A percentile compares a stretch with the other conserved stretches of the same genome.
These are phyloP conservation scores for Ageneiosus marmoratus DNA, from an alignment of 2,113 vertebrate species.

Conservation along the genomic window DNA sequence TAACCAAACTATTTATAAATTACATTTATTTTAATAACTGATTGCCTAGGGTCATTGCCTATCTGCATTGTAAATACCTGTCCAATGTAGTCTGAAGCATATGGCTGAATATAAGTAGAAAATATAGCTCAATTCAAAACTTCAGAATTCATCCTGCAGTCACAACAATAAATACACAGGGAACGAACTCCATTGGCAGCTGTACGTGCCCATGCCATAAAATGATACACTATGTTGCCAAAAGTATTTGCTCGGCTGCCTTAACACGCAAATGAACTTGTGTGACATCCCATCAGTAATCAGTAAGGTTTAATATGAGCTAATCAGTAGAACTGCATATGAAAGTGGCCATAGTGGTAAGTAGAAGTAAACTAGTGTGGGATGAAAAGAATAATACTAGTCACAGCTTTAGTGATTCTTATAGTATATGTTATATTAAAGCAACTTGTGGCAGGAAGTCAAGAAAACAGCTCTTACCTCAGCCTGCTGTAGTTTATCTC, in stretches of 20 bases:
- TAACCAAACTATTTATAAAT: background rate
- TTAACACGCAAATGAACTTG: no score
- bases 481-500: constrained; percentile 58
- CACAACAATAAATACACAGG: background rate
- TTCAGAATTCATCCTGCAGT: background rate
- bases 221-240: no score
- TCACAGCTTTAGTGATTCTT: background rate
- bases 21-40: background rate
- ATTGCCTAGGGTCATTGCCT: background rate
- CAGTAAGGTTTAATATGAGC: no score
- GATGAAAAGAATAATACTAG: background rate
- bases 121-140: background rate
- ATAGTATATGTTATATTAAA: background rate
- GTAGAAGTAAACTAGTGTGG: background rate
- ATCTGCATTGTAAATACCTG: background rate
- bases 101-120: background rate
- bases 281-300: no score
- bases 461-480: constrained; percentile 60
- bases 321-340: background rate
- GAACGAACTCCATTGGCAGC: background rate
- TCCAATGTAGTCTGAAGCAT: background rate
- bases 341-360: background rate
- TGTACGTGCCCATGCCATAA: background rate
- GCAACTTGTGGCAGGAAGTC: background rate
- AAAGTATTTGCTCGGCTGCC: no score